Evolutionary conservation across 2,113 vertebrate genomes (phyloP).

Genomic region (Cochlearius cochlearius): DNA sequence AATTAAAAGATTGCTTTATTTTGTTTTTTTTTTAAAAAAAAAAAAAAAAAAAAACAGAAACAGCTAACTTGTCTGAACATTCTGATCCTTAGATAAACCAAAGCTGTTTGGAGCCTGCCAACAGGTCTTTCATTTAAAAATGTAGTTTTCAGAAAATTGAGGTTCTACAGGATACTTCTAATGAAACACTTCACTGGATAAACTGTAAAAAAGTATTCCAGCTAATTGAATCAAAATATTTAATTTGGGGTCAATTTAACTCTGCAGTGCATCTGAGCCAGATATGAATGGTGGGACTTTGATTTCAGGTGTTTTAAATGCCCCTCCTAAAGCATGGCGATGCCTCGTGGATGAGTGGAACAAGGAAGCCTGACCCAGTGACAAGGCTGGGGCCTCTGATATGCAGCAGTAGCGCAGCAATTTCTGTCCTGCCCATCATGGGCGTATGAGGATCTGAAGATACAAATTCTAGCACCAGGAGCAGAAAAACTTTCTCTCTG

Average conservation of each 20-base stretch:
- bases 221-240: not conserved
- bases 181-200: not conserved
- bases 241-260: not conserved
- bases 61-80: not conserved
- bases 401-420: not conserved
- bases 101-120: not conserved
- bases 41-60: not conserved
- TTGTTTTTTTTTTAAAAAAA: not conserved
- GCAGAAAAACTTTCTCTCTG: not conserved
- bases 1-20: not conserved
- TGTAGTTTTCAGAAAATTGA: not conserved
- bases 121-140: not conserved
- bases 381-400: not conserved
- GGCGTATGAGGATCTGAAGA: accelerated
- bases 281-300: not conserved
- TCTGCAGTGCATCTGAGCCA: not conserved
- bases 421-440: not conserved
- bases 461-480: not conserved
- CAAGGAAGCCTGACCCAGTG: not conserved
- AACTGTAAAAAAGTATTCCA: not conserved
- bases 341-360: not conserved
- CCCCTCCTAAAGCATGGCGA: not conserved
- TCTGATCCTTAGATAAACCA: not conserved
- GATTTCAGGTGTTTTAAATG: not conserved
- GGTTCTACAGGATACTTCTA: not conserved